These are phyloP conservation scores for Spialia ferax DNA, from an alignment of 2,888 invertebrate genomes.

Conservation along the genomic window DNA sequence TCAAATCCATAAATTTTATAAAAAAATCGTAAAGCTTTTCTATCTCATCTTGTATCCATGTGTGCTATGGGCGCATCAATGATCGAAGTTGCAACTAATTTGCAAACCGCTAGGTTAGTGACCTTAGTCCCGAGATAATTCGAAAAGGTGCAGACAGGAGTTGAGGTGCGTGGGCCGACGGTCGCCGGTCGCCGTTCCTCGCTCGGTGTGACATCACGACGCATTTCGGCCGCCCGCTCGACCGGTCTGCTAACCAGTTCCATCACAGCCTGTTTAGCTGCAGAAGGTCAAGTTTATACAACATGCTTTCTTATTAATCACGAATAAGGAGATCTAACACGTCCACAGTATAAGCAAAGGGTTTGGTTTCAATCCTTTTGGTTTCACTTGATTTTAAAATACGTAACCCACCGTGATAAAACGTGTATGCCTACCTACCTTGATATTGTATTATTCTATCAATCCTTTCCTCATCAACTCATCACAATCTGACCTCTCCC, in stretches of 20 bases:
- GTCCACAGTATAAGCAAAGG: too few relatives aligned
- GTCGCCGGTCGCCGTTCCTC: background rate
- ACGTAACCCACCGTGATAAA: too few relatives aligned
- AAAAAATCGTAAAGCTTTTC: background rate
- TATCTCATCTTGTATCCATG: background rate
- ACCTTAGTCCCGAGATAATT: conserved; percentile 29
- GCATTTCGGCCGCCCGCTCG: conserved; percentile 42
- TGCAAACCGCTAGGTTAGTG: conserved; percentile 31
- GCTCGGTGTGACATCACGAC: conserved; percentile 31
- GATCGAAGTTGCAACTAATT: conserved; percentile 24
- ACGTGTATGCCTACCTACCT: too few relatives aligned
- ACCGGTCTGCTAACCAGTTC: conserved; percentile 43
- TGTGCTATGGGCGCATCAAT: background rate
- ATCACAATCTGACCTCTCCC: too few relatives aligned
- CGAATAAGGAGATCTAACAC: too few relatives aligned
- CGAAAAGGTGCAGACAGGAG: conserved; percentile 34
- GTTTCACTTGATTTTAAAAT: too few relatives aligned
- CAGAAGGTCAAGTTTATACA: conserved; percentile 9
- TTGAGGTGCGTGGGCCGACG: conserved; percentile 25
- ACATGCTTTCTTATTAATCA: too few relatives aligned
- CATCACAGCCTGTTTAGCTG: background rate
- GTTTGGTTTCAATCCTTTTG: too few relatives aligned
- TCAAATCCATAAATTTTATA: background rate
- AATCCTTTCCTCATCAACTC: too few relatives aligned
- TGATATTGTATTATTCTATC: too few relatives aligned